These are phyloP conservation scores for Adelosebastes latens DNA, from an alignment of 2,797 vertebrate species.

Conservation along the genomic window DNA sequence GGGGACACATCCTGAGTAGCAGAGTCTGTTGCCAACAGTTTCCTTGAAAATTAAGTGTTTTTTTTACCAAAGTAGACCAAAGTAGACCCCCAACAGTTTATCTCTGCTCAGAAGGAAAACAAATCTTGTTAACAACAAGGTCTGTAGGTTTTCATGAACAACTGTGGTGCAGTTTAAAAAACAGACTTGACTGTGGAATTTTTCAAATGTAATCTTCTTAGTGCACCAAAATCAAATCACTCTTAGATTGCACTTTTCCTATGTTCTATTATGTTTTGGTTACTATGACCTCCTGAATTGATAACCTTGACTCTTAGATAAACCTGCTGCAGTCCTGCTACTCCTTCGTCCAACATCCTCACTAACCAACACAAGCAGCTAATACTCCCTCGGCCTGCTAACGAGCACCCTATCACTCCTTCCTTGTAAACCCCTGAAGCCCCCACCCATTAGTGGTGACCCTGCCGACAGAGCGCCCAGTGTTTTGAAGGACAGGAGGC, in stretches of 20 bases:
- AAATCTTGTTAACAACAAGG: neutral
- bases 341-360: slow-evolving; percentile 12
- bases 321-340: neutral
- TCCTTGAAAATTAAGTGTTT: neutral
- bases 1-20: neutral
- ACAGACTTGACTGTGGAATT: neutral
- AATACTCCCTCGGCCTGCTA: slow-evolving; percentile 55
- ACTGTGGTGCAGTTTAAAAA: neutral
- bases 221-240: neutral
- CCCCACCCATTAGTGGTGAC: slow-evolving; percentile 68
- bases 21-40: neutral
- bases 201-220: neutral
- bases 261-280: neutral
- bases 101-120: neutral
- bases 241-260: neutral
- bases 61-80: neutral
- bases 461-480: slow-evolving; percentile 56
- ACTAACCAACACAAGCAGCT: slow-evolving; percentile 46
- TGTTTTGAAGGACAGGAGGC: slow-evolving; percentile 73
- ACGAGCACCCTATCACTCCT: slow-evolving; percentile 64
- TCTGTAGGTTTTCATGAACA: neutral
- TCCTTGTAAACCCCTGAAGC: slow-evolving; percentile 49
- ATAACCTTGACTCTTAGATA: neutral
- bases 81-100: neutral
- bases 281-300: neutral